Evolutionary conservation across 2,888 invertebrate species (phyloP), one percentile per base, ranked within the genome.

Genomic region (Drosophila borborema): DNA sequence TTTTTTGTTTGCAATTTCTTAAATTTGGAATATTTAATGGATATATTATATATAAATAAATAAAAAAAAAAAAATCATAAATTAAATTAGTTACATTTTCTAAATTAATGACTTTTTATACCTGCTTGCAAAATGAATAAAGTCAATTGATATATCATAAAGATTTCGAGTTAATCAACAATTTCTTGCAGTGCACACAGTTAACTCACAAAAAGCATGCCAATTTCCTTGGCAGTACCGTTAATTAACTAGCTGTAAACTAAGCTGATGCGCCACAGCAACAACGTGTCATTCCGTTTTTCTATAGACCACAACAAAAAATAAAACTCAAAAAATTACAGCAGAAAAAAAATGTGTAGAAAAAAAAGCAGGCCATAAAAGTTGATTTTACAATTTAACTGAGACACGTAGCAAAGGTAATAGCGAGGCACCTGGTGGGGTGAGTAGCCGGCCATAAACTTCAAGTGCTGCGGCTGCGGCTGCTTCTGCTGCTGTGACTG

Each of bases 211-310:
- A 51, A 58, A 45, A 64, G 58, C 74, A 69, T 43, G 60, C 46
- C 64, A 62, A 72, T 72, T 70, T 67, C 23, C 61, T 43, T 46
- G 59, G 16, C 54, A 48, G 28, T 61, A 36, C 63, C 61, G 79
- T 67, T 67, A 74, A 69, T 77, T 55, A 79, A 72, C 72, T 80
- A 80, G 82, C 82, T 80, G 82, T 72, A 66, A 72, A 64, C 67
- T 53, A 54, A 59, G 49, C 64, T 58, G 68, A 66, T 64, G 64
- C 55, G 61, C 49, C 54, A 55, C 31, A 38, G 54, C 48, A 58
- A 34, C 64, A 49, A 38, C 54, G 46, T 65, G 70, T 70, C 75
- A 61, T 48, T 69, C 58, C 51, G 48, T 41, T 55, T 55, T 49
- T 46, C 49, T 28, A 34, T 36, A 45, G 14, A 40, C 23, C 34